Percentiles rank a stretch among this genome's conserved stretches.
Evolutionary conservation across 1,140 invertebrate genomes (phyloP).

Genomic region (Pogonus chalceus): DNA sequence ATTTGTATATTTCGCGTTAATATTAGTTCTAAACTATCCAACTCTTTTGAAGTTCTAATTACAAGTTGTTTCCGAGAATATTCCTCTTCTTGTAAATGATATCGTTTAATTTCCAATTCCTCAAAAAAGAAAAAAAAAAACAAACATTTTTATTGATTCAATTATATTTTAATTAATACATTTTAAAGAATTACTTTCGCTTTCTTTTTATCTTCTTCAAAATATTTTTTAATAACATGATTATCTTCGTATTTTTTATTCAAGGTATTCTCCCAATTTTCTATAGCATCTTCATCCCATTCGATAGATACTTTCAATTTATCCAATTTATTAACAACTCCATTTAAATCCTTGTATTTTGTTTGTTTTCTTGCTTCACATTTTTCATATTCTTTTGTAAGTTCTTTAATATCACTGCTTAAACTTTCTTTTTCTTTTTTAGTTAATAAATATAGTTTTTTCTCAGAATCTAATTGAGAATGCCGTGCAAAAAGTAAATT

Average conservation of each 20-base stretch:
- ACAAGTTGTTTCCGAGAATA: slow-evolving; percentile 37
- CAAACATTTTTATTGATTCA: background rate
- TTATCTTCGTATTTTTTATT: slow-evolving; percentile 48
- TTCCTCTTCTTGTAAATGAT: slow-evolving; percentile 41
- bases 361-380: slow-evolving; percentile 35
- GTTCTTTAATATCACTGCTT: slow-evolving; percentile 39
- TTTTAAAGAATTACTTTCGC: slow-evolving; percentile 28
- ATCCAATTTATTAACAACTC: slow-evolving; percentile 44
- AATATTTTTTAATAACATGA: slow-evolving; percentile 49
- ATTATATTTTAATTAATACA: background rate
- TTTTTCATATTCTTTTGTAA: slow-evolving; percentile 40
- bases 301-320: slow-evolving; percentile 44
- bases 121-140: slow-evolving; percentile 14
- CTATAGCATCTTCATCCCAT: slow-evolving; percentile 48
- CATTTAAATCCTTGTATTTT: slow-evolving; percentile 20
- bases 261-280: slow-evolving; percentile 50
- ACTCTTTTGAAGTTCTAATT: slow-evolving; percentile 28
- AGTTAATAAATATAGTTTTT: slow-evolving; percentile 42
- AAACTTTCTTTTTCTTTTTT: slow-evolving; percentile 41
- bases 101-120: slow-evolving; percentile 41
- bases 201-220: slow-evolving; percentile 49
- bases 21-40: slow-evolving; percentile 39
- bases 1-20: background rate
- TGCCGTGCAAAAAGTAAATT: slow-evolving; percentile 46
- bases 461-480: slow-evolving; percentile 50